Base-by-base conservation (phyloP, 2,113 vertebrate genomes). In the Lamprotornis superbus region DNA sequence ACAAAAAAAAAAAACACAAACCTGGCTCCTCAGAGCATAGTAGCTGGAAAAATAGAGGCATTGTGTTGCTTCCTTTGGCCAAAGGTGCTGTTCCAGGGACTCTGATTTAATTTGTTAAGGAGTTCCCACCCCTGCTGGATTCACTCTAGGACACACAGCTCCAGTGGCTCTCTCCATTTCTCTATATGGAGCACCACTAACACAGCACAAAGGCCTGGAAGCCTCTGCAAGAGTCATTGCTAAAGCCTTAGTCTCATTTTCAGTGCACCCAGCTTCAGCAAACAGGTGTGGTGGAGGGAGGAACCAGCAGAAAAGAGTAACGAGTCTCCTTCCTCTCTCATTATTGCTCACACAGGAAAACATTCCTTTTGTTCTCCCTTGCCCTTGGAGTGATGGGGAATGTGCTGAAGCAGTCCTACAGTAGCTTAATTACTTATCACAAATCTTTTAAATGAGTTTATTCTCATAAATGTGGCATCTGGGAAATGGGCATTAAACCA, bases 361-460 rank as follows among this genome's bases (percentile, higher is more conserved):
- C 65, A 76, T 55, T 71, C 52, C 35, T 87, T 35, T 61, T 18
- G 2, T 67, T 86, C 88, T 86, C 33, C 22, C 59, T 87, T 94
- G 89, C 57, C 94, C 91, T 96, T 94, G 93, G 77, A 85, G 74
- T 59, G 81, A 85, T 57, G 40, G 28, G 39, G 23, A 94, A 87
- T 87, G 60, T 85, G 73, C 93, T 91, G 81, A 91, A 96, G n/a
- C 37, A 73, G 57, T 93, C 40, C 25, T 89, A 73, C 44, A 79
- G 84, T 46, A 53, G 69, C 49, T 86, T 92, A 94, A 95, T 95
- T 94, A 89, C 89, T 91, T 94, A 95, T 57, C 91, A 95, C 87
- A 97, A 94, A 97, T 97, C 91, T 97, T 93, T 84, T 84, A 91
- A 95, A 95, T 91, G 30, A 93, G 77, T 95, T 96, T 94, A 61